phyloP scores from a whole-genome alignment of 2,888 invertebrate genomes.

The Apotomis capreana region DNA sequence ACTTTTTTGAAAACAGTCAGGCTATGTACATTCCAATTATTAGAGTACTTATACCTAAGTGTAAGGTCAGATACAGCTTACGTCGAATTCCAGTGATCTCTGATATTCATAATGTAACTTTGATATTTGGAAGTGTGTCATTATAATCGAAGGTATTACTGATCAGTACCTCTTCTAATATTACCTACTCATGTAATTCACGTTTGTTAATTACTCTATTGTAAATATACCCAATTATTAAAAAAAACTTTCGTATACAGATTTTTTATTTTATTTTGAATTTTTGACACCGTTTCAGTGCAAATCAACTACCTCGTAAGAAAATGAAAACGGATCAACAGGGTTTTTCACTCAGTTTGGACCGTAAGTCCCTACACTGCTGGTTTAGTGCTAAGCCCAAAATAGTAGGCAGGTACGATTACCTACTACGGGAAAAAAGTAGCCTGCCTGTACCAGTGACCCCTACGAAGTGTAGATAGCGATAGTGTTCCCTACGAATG shows the following conservation, averaged over 20 bases:
- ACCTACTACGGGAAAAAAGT: too few relatives aligned
- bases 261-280: constrained; percentile 59
- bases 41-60: constrained; percentile 46
- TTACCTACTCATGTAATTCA: constrained; percentile 76
- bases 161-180: constrained; percentile 66
- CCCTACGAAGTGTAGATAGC: too few relatives aligned
- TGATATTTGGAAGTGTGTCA: constrained; percentile 65
- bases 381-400: too few relatives aligned
- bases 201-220: constrained; percentile 81
- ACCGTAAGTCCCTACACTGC: too few relatives aligned
- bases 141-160: constrained; percentile 57
- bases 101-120: constrained; percentile 60
- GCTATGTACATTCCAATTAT: constrained; percentile 63
- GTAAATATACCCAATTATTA: constrained; percentile 83
- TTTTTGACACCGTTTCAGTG: not conserved
- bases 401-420: too few relatives aligned
- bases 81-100: constrained; percentile 60
- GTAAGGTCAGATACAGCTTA: constrained; percentile 49
- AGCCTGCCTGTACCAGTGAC: too few relatives aligned
- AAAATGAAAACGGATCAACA: too few relatives aligned
- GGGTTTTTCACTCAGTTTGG: too few relatives aligned
- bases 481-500: too few relatives aligned
- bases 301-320: too few relatives aligned
- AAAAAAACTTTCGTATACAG: constrained; percentile 79
- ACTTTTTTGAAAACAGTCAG: constrained; percentile 44